A percentile compares a stretch with the other conserved stretches of the same genome.
phyloP scores from a whole-genome alignment of 2,888 invertebrate genomes.

The Drosophila hamatofila region DNA sequence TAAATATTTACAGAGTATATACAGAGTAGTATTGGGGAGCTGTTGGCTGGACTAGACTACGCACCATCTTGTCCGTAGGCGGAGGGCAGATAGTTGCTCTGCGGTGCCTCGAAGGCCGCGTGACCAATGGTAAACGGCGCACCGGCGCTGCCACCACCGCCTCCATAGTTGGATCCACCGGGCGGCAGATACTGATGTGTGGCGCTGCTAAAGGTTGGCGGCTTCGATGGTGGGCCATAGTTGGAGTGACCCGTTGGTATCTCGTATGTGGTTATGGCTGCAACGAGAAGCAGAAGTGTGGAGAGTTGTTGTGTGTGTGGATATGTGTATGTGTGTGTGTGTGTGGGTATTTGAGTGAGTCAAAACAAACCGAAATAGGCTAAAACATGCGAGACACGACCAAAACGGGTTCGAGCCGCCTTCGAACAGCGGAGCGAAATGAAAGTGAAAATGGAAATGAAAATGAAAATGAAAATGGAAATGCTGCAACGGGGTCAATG shows the following conservation, averaged over 20 bases:
- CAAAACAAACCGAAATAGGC: conserved; percentile 52
- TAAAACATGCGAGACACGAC: conserved; percentile 44
- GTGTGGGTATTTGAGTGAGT: conserved; percentile 22
- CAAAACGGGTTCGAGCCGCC: conserved; percentile 58
- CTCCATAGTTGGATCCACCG: conserved; percentile 68
- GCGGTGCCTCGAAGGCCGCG: conserved; percentile 84
- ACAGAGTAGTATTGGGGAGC: background rate
- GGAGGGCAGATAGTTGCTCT: conserved; percentile 83
- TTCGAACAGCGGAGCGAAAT: conserved; percentile 46
- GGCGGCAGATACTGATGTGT: conserved; percentile 84
- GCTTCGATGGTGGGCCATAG: conserved; percentile 85
- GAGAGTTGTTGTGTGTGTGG: conserved; percentile 16
- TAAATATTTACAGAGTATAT: conserved; percentile 34
- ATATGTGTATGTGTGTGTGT: conserved; percentile 5
- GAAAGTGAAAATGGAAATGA: conserved; percentile 78
- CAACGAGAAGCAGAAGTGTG: conserved; percentile 35
- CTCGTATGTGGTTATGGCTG: conserved; percentile 84
- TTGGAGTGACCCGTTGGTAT: conserved; percentile 83
- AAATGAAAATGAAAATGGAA: conserved; percentile 66
- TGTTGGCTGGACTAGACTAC: conserved; percentile 56
- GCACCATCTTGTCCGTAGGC: conserved; percentile 84
- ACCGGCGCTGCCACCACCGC: conserved; percentile 75
- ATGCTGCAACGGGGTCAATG: conserved; percentile 58
- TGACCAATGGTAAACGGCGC: conserved; percentile 82
- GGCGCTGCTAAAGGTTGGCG: conserved; percentile 82